A percentile compares a stretch with the other conserved stretches of the same genome.
Conservation (phyloP, 1,140 invertebrate genomes). For the Bradysia coprophila region DNA sequence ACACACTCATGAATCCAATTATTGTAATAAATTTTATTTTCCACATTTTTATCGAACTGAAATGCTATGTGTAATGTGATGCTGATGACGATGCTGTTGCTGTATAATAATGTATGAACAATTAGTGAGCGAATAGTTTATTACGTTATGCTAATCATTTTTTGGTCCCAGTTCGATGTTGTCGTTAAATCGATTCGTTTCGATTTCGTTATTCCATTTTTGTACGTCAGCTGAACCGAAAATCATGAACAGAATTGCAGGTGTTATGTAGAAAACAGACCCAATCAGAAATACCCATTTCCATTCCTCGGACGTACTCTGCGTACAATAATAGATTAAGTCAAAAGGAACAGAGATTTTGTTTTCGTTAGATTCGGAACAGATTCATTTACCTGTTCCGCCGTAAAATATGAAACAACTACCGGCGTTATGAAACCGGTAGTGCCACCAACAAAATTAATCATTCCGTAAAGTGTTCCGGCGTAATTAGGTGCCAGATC, state of each 20-base stretch:
- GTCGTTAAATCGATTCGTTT: no score
- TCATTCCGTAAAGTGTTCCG: conserved; percentile 44
- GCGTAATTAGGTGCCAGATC: conserved; percentile 60
- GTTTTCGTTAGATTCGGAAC: conserved; percentile 4
- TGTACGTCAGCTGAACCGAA: conserved; percentile 39
- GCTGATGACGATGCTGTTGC: no score
- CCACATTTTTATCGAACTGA: no score
- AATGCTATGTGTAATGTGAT: no score
- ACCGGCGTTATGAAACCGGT: conserved; percentile 46
- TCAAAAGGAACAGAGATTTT: conserved; percentile 7
- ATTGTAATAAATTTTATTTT: no score
- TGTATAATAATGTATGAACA: no score
- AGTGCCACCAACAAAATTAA: conserved; percentile 43
- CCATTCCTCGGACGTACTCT: conserved; percentile 38
- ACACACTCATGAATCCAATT: no score
- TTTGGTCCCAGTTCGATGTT: no score
- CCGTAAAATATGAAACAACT: conserved; percentile 38
- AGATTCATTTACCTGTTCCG: conserved; percentile 28
- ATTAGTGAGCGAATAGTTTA: no score
- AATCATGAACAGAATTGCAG: conserved; percentile 38
- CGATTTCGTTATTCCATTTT: conserved; percentile 38
- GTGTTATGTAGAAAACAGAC: conserved; percentile 37
- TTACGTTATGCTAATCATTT: no score
- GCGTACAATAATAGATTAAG: conserved; percentile 14
- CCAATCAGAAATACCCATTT: conserved; percentile 48